A percentile compares a stretch with the other conserved stretches of the same genome.
phyloP scores from a whole-genome alignment of 2,797 vertebrate species.

The Pangasius djambal region DNA sequence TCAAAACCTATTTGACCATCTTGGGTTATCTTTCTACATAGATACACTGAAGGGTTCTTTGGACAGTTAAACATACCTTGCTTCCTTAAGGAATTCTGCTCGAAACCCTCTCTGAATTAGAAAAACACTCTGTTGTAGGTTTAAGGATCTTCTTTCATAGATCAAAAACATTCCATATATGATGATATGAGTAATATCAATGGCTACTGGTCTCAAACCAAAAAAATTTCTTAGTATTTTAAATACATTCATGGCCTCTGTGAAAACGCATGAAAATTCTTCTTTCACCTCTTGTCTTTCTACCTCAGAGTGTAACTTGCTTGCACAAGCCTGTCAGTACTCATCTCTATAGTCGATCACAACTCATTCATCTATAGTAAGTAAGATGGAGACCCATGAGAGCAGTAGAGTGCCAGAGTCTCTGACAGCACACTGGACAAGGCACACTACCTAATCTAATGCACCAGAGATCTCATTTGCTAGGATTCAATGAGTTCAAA shows the following conservation, averaged over 20 bases:
- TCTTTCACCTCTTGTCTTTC: background rate
- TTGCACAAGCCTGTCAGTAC: background rate
- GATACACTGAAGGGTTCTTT: background rate
- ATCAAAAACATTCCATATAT: background rate
- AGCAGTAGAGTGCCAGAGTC: conserved; percentile 1
- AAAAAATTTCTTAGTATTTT: background rate
- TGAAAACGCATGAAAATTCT: background rate
- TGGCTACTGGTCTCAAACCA: background rate
- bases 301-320: background rate
- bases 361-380: background rate
- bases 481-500: conserved; percentile 6
- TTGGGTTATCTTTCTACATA: background rate
- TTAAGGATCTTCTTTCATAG: background rate
- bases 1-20: background rate
- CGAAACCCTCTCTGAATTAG: background rate
- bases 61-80: background rate
- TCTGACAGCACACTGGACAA: conserved; percentile 1
- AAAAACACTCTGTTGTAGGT: background rate
- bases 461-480: conserved; percentile 6
- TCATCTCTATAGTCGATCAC: conserved; percentile 4
- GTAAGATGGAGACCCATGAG: background rate
- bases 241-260: background rate
- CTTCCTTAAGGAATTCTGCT: background rate
- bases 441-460: conserved; percentile 4
- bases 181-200: background rate